Evolutionary conservation across 2,888 invertebrate species (phyloP).

Genomic region (Ichneumoninae sp.): DNA sequence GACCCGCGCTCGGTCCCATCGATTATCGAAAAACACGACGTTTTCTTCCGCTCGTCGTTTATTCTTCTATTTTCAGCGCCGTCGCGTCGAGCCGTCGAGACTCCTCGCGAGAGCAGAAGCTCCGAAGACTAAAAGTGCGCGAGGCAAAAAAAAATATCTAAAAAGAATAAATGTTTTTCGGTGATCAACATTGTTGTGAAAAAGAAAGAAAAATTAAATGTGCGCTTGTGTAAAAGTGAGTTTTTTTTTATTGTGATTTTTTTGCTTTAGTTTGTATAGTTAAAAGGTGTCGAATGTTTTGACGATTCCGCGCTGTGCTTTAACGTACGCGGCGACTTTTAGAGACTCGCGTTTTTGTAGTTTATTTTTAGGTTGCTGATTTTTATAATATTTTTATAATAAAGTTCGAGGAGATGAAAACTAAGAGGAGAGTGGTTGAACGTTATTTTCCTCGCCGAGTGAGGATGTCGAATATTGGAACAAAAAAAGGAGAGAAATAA

Average conservation of each 20-base stretch:
- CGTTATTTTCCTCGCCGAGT: not conserved
- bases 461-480: slow-evolving; percentile 8
- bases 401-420: slow-evolving; percentile 4
- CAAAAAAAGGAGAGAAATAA: slow-evolving; percentile 9
- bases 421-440: not conserved
- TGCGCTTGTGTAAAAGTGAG: not conserved
- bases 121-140: not conserved
- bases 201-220: not conserved
- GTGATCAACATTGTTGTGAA: not conserved
- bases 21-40: slow-evolving; percentile 53
- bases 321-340: no score
- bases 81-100: not conserved
- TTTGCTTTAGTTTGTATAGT: not conserved
- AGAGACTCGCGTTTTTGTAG: not conserved
- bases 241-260: not conserved
- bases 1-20: slow-evolving; percentile 78
- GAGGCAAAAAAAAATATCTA: no score
- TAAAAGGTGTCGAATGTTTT: not conserved
- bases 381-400: not conserved
- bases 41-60: slow-evolving; percentile 21
- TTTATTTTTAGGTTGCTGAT: not conserved
- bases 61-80: slow-evolving; percentile 5
- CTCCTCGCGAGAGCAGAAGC: not conserved
- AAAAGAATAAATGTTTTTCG: not conserved
- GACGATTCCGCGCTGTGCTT: not conserved